Percentiles rank a stretch among this genome's conserved stretches.
These are phyloP conservation scores for Cryptocheilus praepositus DNA, from an alignment of 2,888 invertebrate species.

Conservation along the genomic window DNA sequence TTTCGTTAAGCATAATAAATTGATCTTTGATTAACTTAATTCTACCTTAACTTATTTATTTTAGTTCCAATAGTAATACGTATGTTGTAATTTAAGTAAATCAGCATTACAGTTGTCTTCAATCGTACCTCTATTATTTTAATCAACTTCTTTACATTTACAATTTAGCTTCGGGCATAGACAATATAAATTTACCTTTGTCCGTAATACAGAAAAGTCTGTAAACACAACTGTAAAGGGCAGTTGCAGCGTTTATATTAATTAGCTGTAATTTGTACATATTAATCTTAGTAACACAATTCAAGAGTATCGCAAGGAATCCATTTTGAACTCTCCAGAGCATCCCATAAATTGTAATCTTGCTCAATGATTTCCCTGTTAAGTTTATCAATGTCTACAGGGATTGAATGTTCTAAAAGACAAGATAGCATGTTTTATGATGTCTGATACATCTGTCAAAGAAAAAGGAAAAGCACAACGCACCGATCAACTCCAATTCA, in stretches of 20 bases:
- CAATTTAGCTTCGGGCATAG: too few relatives aligned
- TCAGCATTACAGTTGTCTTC: too few relatives aligned
- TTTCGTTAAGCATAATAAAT: too few relatives aligned
- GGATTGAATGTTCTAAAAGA: constrained; percentile 82
- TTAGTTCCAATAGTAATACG: too few relatives aligned
- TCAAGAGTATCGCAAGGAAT: constrained; percentile 86
- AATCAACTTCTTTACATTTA: too few relatives aligned
- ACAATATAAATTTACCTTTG: too few relatives aligned
- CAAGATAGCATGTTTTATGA: constrained; percentile 8
- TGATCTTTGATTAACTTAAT: too few relatives aligned
- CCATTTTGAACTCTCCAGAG: constrained; percentile 89
- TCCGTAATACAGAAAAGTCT: too few relatives aligned
- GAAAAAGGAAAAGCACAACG: not conserved
- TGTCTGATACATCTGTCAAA: constrained; percentile 4
- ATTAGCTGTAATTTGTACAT: not conserved
- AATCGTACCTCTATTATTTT: too few relatives aligned
- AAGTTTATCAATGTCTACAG: constrained; percentile 84
- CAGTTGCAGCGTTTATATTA: not conserved
- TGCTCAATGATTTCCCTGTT: constrained; percentile 86
- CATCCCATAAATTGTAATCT: constrained; percentile 87
- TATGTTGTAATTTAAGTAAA: too few relatives aligned
- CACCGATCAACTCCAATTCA: constrained; percentile 85
- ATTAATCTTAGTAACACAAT: constrained; percentile 74
- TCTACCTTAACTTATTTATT: too few relatives aligned
- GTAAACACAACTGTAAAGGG: not conserved